Base-by-base conservation (phyloP, 2,113 vertebrate species). In the Lutjanus erythropterus region DNA sequence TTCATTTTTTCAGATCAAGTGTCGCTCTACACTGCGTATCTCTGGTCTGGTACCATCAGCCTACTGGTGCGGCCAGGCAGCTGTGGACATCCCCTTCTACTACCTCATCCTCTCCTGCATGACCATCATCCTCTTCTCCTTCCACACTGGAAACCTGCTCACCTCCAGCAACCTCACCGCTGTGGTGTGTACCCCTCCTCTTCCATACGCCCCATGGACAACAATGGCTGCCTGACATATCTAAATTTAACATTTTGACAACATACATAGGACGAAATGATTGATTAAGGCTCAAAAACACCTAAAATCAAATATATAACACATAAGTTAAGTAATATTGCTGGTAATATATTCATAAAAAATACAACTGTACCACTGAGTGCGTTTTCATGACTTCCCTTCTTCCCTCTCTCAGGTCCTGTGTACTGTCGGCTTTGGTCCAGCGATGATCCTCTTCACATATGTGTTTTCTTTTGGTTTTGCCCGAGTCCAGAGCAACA, bases 1-100 rank as follows among this genome's bases (percentile, higher is more conserved):
- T 2, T 0, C 23, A 18, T 27, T 35, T 12, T 5, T 31, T 35
- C 91, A 99, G 98, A 96, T 97, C 76, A 98, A 96, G 94, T 96
- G 97, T 11, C 97, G 97, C 53, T 97, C 97, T 0, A 98, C 97
- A 0, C 94, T 99, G 83, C 96, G 96, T 35, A 96, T 98, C 84
- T 97, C 97, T 0, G 98, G 98, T n/a, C 93, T 99, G 79, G 86
- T 97, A 0, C 98, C 98, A 0, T 99, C 98, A 0, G 97, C 98
- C 0, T 99, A 99, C 92, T 99, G 98, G 98, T 95, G 95, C 0
- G 97, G 98, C 12, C 97, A 97, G 87, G 97, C 97, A 0, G 64
- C 95, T 0, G 89, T 99, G 18, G 98, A 99, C 78, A 91, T 99
- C 19, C 97, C 97, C 0, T 94, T 98, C 42, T 98, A 96, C 84